Evolutionary conservation across 2,888 invertebrate species (phyloP), one percentile per base, ranked within the genome.

Genomic region (Eristalis arbustorum): DNA sequence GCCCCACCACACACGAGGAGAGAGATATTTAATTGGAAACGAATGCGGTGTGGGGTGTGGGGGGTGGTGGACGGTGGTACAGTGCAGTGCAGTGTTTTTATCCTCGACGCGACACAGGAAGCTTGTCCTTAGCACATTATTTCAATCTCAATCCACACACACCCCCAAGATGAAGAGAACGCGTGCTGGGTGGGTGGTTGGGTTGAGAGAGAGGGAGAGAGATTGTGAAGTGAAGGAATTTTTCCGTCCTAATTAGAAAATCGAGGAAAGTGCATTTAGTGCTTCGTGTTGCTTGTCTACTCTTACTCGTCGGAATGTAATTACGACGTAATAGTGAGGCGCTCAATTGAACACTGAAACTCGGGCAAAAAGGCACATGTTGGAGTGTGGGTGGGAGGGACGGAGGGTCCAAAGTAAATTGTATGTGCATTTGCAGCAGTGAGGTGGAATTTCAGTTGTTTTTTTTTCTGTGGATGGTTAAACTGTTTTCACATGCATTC

Each of bases 241-340:
- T 83, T 83, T 84, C 74, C 71, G 74, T 75, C 87, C 83, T 87
- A 87, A 87, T 87, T 87, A 87, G 83, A 78, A 82, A 87, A 87
- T 75, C 83, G 82, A 83, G 79, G 25, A 72, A 83, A 87, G 78
- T 83, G 78, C 72, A 75, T 71, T 87, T 75, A 62, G 78, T 31
- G 31, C 42, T 75, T 87, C 83, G 72, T 79, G 83, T 87, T 87
- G 78, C 83, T 75, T 82, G 69, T 69, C 18, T 69, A 62, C 57
- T 31, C 11, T 42, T 23, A 42, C 22, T 40, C 31, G 61, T 49
- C 67, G 76, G 76, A 80, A 74, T 82, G 77, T 82, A 74, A 78
- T 82, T 78, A 85, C 81, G 64, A 66, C 49, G 69, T 63, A 71
- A 69, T 62, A 69, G 77, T 37, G 14, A 62, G 42, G 49, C 56